Percentiles rank a stretch among this genome's conserved stretches.
These are phyloP conservation scores for Equus przewalskii DNA, from an alignment of 2,113 vertebrate species.

Conservation along the genomic window DNA sequence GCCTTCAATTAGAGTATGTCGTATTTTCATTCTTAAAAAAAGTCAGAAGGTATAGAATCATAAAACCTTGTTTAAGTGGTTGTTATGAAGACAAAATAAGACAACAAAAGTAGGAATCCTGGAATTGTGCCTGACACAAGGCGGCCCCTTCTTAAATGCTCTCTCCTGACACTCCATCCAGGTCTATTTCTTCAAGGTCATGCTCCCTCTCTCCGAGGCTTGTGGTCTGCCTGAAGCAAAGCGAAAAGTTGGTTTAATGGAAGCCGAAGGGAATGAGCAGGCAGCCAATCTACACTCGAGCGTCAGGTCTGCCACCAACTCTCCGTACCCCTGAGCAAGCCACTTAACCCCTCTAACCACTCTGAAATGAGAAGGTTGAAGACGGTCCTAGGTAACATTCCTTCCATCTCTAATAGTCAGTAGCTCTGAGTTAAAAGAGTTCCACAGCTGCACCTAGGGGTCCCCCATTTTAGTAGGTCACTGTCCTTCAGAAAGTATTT, in stretches of 20 bases:
- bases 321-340: background rate
- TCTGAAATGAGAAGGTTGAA: background rate
- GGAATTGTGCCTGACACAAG: background rate
- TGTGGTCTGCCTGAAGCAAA: background rate
- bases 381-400: background rate
- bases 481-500: background rate
- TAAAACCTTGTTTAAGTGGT: background rate
- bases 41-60: background rate
- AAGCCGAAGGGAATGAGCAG: background rate
- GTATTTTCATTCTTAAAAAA: background rate
- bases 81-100: constrained; percentile 2
- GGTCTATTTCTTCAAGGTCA: constrained; percentile 23
- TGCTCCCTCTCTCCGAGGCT: background rate
- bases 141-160: background rate
- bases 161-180: background rate
- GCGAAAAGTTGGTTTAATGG: constrained; percentile 25
- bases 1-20: background rate
- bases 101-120: background rate
- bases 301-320: background rate
- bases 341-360: background rate
- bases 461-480: background rate
- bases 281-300: background rate
- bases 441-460: background rate
- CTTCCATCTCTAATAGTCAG: background rate
- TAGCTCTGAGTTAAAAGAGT: background rate